A percentile compares a stretch with the other conserved stretches of the same genome.
phyloP scores from a whole-genome alignment of 2,888 invertebrate species.

The Trichopria drosophilae region DNA sequence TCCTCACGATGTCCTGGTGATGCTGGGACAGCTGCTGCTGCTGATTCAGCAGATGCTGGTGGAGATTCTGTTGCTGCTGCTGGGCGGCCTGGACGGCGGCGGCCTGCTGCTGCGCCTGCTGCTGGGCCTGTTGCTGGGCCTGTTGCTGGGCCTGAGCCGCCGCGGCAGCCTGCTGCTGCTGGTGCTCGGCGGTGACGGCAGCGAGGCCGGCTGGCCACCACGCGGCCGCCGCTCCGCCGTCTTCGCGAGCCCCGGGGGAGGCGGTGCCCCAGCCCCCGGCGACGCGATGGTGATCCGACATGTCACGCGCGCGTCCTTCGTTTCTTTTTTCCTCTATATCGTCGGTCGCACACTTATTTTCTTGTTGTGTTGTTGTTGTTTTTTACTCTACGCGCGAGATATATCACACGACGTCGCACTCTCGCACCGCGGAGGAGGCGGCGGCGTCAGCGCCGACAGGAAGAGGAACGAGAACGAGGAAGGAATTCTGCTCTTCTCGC shows the following conservation, averaged over 20 bases:
- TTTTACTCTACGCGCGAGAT: background rate
- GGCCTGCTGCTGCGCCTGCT: slow-evolving; percentile 58
- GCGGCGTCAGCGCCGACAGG: no score
- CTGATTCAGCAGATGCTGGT: slow-evolving; percentile 43
- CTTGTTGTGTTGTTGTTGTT: background rate
- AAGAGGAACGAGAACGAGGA: slow-evolving; percentile 1
- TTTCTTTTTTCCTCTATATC: no score
- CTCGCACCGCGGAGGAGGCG: no score
- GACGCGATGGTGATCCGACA: slow-evolving; percentile 70
- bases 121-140: slow-evolving; percentile 59
- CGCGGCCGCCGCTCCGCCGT: slow-evolving; percentile 56
- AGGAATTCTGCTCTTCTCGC: no score
- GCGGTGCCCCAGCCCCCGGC: slow-evolving; percentile 65
- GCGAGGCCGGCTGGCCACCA: slow-evolving; percentile 57
- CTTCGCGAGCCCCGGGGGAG: slow-evolving; percentile 60
- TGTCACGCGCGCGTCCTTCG: slow-evolving; percentile 47
- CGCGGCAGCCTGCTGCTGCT: slow-evolving; percentile 58
- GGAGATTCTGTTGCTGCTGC: slow-evolving; percentile 58
- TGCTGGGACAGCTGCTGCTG: slow-evolving; percentile 52
- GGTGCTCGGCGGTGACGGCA: slow-evolving; percentile 54
- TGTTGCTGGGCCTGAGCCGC: slow-evolving; percentile 63
- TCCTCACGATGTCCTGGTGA: slow-evolving; percentile 63
- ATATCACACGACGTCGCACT: background rate
- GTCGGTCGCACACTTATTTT: slow-evolving; percentile 42
- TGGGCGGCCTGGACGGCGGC: slow-evolving; percentile 58